Conservation (phyloP, 2,888 invertebrate genomes). For the Erynnis tages region DNA sequence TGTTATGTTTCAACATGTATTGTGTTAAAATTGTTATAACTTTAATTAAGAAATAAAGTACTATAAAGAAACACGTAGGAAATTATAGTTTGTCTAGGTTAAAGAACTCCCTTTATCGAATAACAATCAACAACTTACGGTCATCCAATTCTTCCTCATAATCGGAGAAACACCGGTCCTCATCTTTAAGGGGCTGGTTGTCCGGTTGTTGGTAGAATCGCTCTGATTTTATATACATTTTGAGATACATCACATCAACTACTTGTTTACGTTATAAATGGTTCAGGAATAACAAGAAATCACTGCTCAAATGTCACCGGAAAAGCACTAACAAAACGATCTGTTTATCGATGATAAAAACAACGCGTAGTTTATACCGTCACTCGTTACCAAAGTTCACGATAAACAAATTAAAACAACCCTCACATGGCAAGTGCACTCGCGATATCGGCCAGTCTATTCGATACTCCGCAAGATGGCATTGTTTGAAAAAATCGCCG, state of each 20-base stretch:
- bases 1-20: no score
- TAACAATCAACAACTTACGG: slow-evolving; percentile 62
- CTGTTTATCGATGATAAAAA: background rate
- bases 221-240: slow-evolving; percentile 75
- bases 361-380: background rate
- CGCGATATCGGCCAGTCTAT: slow-evolving; percentile 12
- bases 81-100: no score
- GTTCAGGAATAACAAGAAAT: background rate
- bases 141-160: slow-evolving; percentile 70
- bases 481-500: slow-evolving; percentile 24
- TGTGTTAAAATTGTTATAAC: no score
- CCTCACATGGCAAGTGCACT: slow-evolving; percentile 15
- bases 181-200: slow-evolving; percentile 56
- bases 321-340: slow-evolving; percentile 3
- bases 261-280: slow-evolving; percentile 22
- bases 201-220: slow-evolving; percentile 70
- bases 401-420: slow-evolving; percentile 1
- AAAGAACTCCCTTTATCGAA: no score
- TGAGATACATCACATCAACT: slow-evolving; percentile 62
- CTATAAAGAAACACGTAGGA: no score
- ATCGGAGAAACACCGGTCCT: slow-evolving; percentile 65
- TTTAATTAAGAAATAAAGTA: no score
- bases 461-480: slow-evolving; percentile 19
- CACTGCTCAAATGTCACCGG: slow-evolving; percentile 16
- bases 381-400: slow-evolving; percentile 8